phyloP scores from a whole-genome alignment of 2,888 invertebrate genomes.

The Drepana falcataria region DNA sequence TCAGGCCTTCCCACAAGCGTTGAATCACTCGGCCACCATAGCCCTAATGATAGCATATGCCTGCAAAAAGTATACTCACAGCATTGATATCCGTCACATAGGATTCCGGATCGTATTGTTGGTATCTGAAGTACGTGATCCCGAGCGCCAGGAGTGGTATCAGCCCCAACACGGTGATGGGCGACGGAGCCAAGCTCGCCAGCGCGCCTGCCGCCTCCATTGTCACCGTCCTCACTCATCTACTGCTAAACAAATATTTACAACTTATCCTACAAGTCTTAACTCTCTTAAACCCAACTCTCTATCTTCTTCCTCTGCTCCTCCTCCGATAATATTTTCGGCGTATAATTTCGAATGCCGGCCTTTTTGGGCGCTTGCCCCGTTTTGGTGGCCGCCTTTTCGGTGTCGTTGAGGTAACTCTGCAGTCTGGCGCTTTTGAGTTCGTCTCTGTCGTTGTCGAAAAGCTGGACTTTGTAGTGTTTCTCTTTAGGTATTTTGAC shows the following conservation, averaged over 20 bases:
- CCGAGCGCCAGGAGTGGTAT: constrained; percentile 90
- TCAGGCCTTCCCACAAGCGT: too few species aligned
- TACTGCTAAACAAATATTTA: constrained; percentile 68
- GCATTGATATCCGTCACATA: constrained; percentile 84
- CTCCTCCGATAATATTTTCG: constrained; percentile 82
- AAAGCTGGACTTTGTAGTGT: constrained; percentile 63
- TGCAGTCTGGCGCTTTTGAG: constrained; percentile 52
- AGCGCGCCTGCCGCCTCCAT: constrained; percentile 76
- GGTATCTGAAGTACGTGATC: constrained; percentile 88
- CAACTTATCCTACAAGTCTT: constrained; percentile 69
- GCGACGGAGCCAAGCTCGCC: constrained; percentile 80
- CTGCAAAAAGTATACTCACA: constrained; percentile 73
- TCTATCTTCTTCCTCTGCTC: constrained; percentile 77
- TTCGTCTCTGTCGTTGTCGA: constrained; percentile 58
- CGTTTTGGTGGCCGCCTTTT: constrained; percentile 66
- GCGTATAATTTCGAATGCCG: constrained; percentile 85
- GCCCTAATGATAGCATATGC: background rate
- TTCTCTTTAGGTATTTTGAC: constrained; percentile 73
- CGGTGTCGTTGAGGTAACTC: constrained; percentile 57
- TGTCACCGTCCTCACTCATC: constrained; percentile 52
- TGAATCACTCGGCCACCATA: too few species aligned
- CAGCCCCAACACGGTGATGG: constrained; percentile 83
- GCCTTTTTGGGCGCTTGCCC: constrained; percentile 67
- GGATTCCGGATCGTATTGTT: constrained; percentile 89
- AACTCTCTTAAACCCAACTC: constrained; percentile 81